Percentiles rank a stretch among this genome's conserved stretches.
These are phyloP conservation scores for Pherbina coryleti DNA, from an alignment of 2,888 invertebrate genomes.

Conservation along the genomic window DNA sequence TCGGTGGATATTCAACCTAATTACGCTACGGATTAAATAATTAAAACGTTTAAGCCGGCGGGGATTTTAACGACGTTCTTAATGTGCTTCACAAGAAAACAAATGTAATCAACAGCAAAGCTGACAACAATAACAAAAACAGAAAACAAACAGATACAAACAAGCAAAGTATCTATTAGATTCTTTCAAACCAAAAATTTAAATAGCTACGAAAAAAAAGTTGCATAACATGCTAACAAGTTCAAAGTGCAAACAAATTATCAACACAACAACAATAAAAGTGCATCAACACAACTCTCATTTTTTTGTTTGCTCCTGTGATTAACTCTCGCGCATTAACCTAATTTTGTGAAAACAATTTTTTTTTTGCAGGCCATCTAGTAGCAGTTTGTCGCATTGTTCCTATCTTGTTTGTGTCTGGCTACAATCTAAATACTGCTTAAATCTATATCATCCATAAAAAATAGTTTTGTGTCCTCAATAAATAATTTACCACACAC, in stretches of 20 bases:
- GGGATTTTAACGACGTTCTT: slow-evolving; percentile 52
- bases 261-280: background rate
- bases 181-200: background rate
- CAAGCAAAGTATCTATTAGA: background rate
- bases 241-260: background rate
- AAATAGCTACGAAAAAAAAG: background rate
- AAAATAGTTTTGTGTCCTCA: background rate
- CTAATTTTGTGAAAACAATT: background rate
- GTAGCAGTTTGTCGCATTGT: background rate
- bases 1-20: slow-evolving; percentile 55
- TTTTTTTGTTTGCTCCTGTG: background rate
- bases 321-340: slow-evolving; percentile 8
- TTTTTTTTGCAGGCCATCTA: background rate
- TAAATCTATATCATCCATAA: background rate
- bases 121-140: slow-evolving; percentile 33
- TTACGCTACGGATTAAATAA: slow-evolving; percentile 66
- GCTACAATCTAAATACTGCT: background rate
- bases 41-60: slow-evolving; percentile 64
- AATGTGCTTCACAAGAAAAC: slow-evolving; percentile 33
- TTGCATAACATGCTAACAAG: background rate
- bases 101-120: slow-evolving; percentile 34
- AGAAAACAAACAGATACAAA: slow-evolving; percentile 39
- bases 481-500: background rate
- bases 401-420: background rate
- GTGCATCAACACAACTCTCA: background rate